Percentiles rank a stretch among this genome's conserved stretches.
phyloP scores from a whole-genome alignment of 2,888 invertebrate genomes.

The Polia nebulosa region DNA sequence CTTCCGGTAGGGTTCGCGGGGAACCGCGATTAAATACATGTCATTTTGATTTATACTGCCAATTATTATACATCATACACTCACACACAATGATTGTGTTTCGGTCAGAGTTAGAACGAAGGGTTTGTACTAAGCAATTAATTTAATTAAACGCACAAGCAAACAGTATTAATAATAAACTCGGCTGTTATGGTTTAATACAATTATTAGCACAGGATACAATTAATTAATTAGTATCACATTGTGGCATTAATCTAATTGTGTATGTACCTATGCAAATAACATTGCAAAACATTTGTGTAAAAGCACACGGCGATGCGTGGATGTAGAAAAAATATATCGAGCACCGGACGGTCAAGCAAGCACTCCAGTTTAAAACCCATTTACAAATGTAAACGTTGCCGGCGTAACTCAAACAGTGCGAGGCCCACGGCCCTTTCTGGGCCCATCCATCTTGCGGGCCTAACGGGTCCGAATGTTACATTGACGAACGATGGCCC shows the following conservation, averaged over 20 bases:
- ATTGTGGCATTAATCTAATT: slow-evolving; percentile 61
- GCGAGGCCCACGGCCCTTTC: slow-evolving; percentile 62
- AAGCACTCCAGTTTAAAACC: slow-evolving; percentile 76
- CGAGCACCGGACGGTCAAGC: slow-evolving; percentile 58
- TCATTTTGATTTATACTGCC: slow-evolving; percentile 88
- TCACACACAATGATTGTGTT: slow-evolving; percentile 42
- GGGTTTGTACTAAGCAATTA: slow-evolving; percentile 61
- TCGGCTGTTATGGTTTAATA: slow-evolving; percentile 62
- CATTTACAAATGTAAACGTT: slow-evolving; percentile 82
- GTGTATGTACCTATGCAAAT: slow-evolving; percentile 53
- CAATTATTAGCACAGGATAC: slow-evolving; percentile 69
- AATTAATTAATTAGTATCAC: slow-evolving; percentile 68
- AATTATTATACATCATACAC: slow-evolving; percentile 77
- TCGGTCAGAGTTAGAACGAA: slow-evolving; percentile 46
- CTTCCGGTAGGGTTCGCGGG: slow-evolving; percentile 77
- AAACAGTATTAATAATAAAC: slow-evolving; percentile 73
- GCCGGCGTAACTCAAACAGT: slow-evolving; percentile 69
- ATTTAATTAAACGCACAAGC: slow-evolving; percentile 69
- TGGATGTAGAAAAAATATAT: slow-evolving; percentile 50
- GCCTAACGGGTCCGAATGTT: slow-evolving; percentile 72
- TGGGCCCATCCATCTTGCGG: slow-evolving; percentile 80
- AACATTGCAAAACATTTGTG: slow-evolving; percentile 36
- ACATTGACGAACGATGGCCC: slow-evolving; percentile 83
- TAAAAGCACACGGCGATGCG: slow-evolving; percentile 37
- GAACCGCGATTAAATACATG: slow-evolving; percentile 84